Conservation (phyloP, 2,113 vertebrate species). For the Arvicanthis niloticus region DNA sequence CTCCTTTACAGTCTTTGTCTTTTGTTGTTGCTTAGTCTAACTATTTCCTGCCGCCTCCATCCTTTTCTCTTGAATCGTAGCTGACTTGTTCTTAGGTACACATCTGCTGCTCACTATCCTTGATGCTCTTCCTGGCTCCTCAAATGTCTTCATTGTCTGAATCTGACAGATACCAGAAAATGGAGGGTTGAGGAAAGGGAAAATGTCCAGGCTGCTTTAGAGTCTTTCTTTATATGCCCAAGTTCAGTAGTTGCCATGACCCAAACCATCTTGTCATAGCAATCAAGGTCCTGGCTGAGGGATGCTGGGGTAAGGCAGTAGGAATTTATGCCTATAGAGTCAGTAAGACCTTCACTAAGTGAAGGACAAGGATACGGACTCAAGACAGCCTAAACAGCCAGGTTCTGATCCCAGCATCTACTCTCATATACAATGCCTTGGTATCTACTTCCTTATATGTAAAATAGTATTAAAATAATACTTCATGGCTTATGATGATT, state of each 20-base stretch:
- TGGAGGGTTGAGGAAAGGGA: not conserved
- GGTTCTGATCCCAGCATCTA: not conserved
- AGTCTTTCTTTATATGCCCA: not conserved
- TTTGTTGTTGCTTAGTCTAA: not conserved
- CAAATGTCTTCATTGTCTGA: not conserved
- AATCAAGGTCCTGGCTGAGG: not conserved
- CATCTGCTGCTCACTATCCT: not conserved
- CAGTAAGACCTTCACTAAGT: not conserved
- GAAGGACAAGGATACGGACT: not conserved
- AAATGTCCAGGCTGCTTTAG: not conserved
- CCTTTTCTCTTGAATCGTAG: not conserved
- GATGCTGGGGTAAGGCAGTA: too few species aligned
- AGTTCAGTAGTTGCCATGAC: not conserved
- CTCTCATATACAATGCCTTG: not conserved
- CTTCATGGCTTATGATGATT: not conserved
- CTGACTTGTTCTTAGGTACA: not conserved
- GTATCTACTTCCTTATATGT: not conserved
- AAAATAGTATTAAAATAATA: conserved; percentile 15
- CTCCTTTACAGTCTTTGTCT: not conserved
- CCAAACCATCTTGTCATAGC: not conserved
- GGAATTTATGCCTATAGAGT: not conserved
- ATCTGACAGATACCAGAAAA: not conserved
- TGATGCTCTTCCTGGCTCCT: not conserved
- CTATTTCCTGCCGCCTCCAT: not conserved
- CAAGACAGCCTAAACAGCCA: not conserved